Evolutionary conservation across 2,888 invertebrate genomes (phyloP).

Genomic region (Eupeodes latifasciatus): DNA sequence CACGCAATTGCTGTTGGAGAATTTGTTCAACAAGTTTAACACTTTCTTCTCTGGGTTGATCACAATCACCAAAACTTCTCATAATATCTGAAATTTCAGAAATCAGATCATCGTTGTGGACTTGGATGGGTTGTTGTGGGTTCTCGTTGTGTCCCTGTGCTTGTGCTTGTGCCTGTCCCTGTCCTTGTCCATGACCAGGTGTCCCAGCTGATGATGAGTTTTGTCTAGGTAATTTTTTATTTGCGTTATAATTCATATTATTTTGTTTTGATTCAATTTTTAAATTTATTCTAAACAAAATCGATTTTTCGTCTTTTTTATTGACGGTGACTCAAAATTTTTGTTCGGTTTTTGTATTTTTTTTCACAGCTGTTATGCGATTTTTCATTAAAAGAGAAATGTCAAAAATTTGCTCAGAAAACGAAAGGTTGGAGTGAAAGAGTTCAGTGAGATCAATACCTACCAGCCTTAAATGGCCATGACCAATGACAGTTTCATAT

Average conservation of each 20-base stretch:
- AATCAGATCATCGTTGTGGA: constrained; percentile 79
- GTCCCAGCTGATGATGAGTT: constrained; percentile 74
- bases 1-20: constrained; percentile 91
- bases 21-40: constrained; percentile 93
- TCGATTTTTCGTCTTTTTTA: not conserved
- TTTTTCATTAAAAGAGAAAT: no score
- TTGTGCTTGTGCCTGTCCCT: no score
- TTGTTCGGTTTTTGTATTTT: no score
- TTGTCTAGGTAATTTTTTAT: constrained; percentile 79
- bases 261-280: not conserved
- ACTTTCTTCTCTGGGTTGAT: constrained; percentile 91
- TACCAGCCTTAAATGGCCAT: no score
- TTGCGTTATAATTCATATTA: constrained; percentile 79
- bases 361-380: no score
- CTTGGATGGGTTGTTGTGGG: constrained; percentile 34
- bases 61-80: constrained; percentile 97
- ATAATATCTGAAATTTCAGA: constrained; percentile 93
- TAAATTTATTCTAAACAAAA: not conserved
- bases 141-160: constrained; percentile 10
- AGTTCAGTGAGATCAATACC: no score
- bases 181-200: not conserved
- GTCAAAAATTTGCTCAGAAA: no score
- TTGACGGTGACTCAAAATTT: no score
- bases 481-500: no score
- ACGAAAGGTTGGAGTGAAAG: no score